Base-by-base conservation (phyloP, 2,888 invertebrate genomes). In the Eurytoma adleriae region DNA sequence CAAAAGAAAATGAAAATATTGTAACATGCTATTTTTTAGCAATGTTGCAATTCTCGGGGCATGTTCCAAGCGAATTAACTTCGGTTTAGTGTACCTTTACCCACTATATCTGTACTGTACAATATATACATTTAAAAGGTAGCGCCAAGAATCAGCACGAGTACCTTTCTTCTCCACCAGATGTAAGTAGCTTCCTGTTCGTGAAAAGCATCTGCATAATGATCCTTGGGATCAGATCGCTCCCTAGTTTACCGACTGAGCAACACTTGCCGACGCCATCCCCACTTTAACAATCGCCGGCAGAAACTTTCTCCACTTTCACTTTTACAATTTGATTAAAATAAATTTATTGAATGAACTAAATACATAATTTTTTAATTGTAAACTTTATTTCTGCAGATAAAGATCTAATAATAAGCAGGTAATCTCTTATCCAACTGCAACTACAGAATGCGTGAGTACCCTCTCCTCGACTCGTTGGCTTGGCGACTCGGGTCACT, bases 141-240 rank as follows among this genome's bases (percentile, higher is more conserved):
- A 24, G 27, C 62, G 62, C 66, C 13, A 0, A 18, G 16, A 48
- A 18, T 0, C 13, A 48, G 0, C 66, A 3, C 3, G 12, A 50
- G 20, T 40, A 40, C 20, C 48, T 66, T 13, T 5, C 66, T 14
- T 13, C 13, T 13, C 66, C 66, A 27, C 50, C 48, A 66, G 66
- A 66, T 66, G 66, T 66, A 2, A 18, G 66, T 20, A 66, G 10
- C 50, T 10, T 66, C 7, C 66, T 50, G 66, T 16, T 30, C 62
- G 10, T 40, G 50, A 12, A 4, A 12, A 1, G 30, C 18, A 64
- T 16, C n/a, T n/a, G n/a, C n/a, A n/a, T n/a, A n/a, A n/a, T n/a
- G n/a, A 40, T 40, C 40, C 40, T 40, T 40, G 40, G 7, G 40
- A 40, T 40, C 40, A 40, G 5, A 7, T 40, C 4, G 3, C 3